Base-by-base conservation (phyloP, 2,113 vertebrate genomes). In the Solea solea region DNA sequence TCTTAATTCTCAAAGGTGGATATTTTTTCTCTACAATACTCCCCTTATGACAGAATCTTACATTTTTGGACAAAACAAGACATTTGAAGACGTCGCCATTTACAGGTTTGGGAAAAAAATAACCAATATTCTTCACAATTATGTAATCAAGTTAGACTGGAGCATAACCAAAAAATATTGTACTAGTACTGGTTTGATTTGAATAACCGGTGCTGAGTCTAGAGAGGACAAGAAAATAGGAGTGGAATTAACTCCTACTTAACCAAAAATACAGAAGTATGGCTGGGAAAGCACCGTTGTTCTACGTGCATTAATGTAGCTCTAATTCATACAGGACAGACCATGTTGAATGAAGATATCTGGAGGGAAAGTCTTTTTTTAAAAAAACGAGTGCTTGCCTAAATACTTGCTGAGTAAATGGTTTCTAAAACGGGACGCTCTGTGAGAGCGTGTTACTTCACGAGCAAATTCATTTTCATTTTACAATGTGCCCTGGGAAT, bases 251-350 rank as follows among this genome's bases (percentile, higher is more conserved):
- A 34, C 3, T 53, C 52, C 42, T 40, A 16, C 46, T 16, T 21
- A 73, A 63, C 72, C 64, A 64, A 86, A 40, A 86, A 84, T 74
- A 84, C 68, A 81, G 55, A 46, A 53, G 27, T 42, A 63, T 73
- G 48, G 53, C 69, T 64, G 6, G 44, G 2, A 6, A 34, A 34
- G 58, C 67, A 53, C 68, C 58, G 58, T 62, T 89, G 85, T 44
- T 83, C 81, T 64, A 86, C 54, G 74, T 89, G 48, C 69, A 83
- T 74, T 61, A 81, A 80, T 64, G 46, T 58, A 44, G 61, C 65
- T 64, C 2, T 46, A 53, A 80, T 70, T 12, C 65, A 63, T 14
- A 54, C 63, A 66, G 69, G 45, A 28, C 46, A 50, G 42, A 13
- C 4, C 45, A 5, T 5, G 45, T 49, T 45, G 46, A 69, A 69